Evolutionary conservation across 2,113 vertebrate species (phyloP), one percentile per base, ranked within the genome.

Genomic region (Syngnathus typhle): DNA sequence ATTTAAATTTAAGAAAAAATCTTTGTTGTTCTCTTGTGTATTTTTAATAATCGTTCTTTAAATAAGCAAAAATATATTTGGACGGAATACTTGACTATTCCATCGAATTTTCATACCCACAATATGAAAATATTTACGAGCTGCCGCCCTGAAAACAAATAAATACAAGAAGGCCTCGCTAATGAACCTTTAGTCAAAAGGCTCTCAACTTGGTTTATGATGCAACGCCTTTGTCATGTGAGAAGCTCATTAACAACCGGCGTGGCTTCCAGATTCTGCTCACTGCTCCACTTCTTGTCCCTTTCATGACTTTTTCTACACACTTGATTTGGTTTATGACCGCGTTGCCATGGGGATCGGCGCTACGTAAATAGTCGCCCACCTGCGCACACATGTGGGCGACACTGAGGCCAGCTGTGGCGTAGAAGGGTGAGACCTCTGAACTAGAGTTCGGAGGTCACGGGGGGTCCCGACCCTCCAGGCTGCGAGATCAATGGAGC

Each of bases 391-490:
- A 62, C 0, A 37, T 6, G 23, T n/a, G 61, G 49, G 65, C 36
- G 77, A 66, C 61, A 74, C 39, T 56, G 38, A 36, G 64, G 67
- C 78, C 85, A 90, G 86, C 84, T 89, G 86, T 72, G 71, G 46
- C 67, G 74, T 81, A 73, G 74, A 49, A 82, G 70, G 60, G 36
- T 44, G 39, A 47, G 43, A 71, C 54, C 82, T 86, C 72, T 86
- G 65, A 83, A 80, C 74, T 65, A n/a, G 18, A 72, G 83, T 79
- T 88, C 72, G 85, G 66, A 84, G 74, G 84, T 87, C 74, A 72
- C 38, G 64, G 32, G 60, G 32, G 60, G 41, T 23, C 65, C 51
- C 70, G 77, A 19, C 47, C 56, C 77, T 60, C 69, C 72, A 68
- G 70, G 66, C 70, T 75, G 77, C 67, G 36, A 54, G 73, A 84